phyloP scores from a whole-genome alignment of 2,888 invertebrate species.

The Xanthorhoe spadicearia region DNA sequence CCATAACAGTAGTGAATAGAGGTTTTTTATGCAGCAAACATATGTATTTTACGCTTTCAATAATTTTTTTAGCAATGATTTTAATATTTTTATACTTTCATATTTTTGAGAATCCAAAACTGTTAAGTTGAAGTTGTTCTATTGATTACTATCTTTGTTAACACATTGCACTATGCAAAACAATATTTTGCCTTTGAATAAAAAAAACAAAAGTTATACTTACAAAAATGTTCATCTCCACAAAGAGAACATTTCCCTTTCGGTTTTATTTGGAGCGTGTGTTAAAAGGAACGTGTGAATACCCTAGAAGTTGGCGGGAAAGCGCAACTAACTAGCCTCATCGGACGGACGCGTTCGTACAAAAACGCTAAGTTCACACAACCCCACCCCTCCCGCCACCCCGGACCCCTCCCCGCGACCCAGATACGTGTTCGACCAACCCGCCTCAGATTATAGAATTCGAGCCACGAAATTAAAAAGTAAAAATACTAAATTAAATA shows the following conservation, averaged over 20 bases:
- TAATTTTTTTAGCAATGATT: too few species aligned
- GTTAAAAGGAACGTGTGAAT: slow-evolving; percentile 50
- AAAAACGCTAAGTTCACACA: slow-evolving; percentile 69
- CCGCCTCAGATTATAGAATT: slow-evolving; percentile 39
- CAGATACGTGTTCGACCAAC: slow-evolving; percentile 60
- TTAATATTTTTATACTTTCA: too few species aligned
- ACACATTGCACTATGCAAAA: background rate
- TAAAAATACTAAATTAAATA: slow-evolving; percentile 21
- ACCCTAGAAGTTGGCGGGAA: slow-evolving; percentile 58
- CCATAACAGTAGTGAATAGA: too few species aligned
- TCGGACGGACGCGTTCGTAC: slow-evolving; percentile 71
- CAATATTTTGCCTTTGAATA: background rate
- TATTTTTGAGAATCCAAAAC: too few species aligned
- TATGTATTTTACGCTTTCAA: too few species aligned
- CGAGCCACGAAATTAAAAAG: slow-evolving; percentile 37
- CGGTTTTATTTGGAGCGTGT: slow-evolving; percentile 41
- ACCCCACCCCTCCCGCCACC: slow-evolving; percentile 41
- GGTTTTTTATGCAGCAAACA: too few species aligned
- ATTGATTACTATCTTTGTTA: too few species aligned
- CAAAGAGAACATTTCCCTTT: slow-evolving; percentile 27
- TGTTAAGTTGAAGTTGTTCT: too few species aligned
- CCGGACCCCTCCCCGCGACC: slow-evolving; percentile 56
- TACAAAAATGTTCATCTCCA: slow-evolving; percentile 13
- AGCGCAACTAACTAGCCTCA: slow-evolving; percentile 61
- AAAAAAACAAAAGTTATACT: slow-evolving; percentile 9